phyloP scores from a whole-genome alignment of 2,113 vertebrate species.

The Macroglossus sobrinus region DNA sequence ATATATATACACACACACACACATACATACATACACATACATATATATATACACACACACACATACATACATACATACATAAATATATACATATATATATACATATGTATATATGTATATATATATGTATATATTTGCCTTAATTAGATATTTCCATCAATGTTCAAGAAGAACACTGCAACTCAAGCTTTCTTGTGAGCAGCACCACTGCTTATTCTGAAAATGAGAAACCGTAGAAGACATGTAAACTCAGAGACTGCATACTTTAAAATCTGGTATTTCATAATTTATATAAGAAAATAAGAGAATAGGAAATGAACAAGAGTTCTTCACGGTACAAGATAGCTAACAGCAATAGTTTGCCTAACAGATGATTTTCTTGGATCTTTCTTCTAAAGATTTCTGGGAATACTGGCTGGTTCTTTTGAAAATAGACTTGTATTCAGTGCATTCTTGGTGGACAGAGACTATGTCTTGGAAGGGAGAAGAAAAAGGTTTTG shows the following conservation, averaged over 20 bases:
- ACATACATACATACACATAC: not conserved
- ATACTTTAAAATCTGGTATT: not conserved
- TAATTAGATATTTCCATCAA: constrained; percentile 62
- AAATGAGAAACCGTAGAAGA: constrained; percentile 8
- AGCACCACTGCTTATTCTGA: constrained; percentile 57
- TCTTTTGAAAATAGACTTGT: not conserved
- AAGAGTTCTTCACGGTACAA: not conserved
- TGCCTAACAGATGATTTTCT: not conserved
- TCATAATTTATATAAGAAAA: not conserved
- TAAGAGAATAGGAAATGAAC: not conserved
- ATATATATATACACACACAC: not conserved
- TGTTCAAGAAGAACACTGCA: not conserved
- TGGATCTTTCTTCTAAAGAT: not conserved
- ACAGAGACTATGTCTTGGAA: not conserved
- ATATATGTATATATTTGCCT: constrained; percentile 74
- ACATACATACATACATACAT: not conserved
- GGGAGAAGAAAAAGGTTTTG: not conserved
- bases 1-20: not conserved
- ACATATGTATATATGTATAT: not conserved
- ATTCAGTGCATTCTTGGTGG: not conserved
- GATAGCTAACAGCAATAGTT: not conserved
- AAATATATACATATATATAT: not conserved
- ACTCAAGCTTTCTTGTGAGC: constrained; percentile 8
- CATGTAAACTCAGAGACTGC: not conserved
- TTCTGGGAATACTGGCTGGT: not conserved